Evolutionary conservation across 2,888 invertebrate genomes (phyloP).

Genomic region (Halictus ligatus): DNA sequence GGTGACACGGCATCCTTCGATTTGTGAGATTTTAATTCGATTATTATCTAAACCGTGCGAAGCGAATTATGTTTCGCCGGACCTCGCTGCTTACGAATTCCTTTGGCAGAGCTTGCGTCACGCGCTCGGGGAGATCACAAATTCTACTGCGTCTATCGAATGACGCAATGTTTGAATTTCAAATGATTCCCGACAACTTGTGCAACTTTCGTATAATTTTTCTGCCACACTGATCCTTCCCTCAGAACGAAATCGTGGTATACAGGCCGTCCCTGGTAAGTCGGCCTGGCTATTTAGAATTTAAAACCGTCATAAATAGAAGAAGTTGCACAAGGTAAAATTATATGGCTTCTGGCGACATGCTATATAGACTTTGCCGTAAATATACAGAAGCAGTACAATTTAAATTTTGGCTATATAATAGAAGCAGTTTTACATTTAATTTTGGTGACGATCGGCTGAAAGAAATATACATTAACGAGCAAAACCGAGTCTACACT

Average conservation of each 20-base stretch:
- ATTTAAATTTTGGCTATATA: neutral
- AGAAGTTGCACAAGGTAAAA: neutral
- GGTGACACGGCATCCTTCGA: neutral
- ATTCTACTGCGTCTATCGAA: constrained; percentile 15
- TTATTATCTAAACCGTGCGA: neutral
- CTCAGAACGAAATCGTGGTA: neutral
- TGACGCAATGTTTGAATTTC: constrained; percentile 29
- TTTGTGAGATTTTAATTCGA: neutral
- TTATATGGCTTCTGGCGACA: neutral
- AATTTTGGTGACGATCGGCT: neutral
- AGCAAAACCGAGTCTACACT: too few species aligned
- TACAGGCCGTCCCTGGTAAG: neutral
- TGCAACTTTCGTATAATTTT: constrained; percentile 17
- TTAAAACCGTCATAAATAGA: neutral
- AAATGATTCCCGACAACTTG: constrained; percentile 26
- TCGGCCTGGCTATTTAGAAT: neutral
- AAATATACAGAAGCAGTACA: neutral
- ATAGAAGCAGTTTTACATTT: neutral
- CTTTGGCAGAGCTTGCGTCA: neutral
- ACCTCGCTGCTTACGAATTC: constrained; percentile 1
- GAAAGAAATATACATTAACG: neutral
- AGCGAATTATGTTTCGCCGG: neutral
- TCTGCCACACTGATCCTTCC: constrained; percentile 6
- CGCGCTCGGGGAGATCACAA: constrained; percentile 17
- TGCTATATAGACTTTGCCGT: neutral